Percentiles rank a stretch among this genome's conserved stretches.
Conservation (phyloP, 92 coral and sea anemone species). For the Muricea muricata region DNA sequence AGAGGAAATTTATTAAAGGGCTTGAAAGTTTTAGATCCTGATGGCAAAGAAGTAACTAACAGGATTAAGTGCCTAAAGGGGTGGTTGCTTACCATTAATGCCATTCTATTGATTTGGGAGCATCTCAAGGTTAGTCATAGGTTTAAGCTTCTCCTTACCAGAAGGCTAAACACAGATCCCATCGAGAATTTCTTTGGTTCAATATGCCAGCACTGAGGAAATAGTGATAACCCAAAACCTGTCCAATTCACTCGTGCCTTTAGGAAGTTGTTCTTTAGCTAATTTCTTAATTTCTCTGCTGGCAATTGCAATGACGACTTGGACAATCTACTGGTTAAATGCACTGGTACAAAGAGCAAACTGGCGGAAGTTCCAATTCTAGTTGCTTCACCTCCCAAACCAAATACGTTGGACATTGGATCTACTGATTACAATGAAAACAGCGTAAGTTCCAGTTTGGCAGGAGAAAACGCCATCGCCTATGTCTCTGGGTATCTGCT, state of each 20-base stretch:
- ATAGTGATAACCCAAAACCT: conserved; percentile 1
- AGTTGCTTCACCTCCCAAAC: background rate
- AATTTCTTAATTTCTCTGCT: background rate
- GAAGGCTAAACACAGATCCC: conserved; percentile 14
- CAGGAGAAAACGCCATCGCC: background rate
- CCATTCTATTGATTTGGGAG: conserved; percentile 15
- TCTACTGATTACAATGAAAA: background rate
- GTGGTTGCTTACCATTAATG: conserved; percentile 20
- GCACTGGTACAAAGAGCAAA: background rate
- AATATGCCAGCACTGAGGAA: background rate
- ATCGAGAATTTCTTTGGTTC: conserved; percentile 24
- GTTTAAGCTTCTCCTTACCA: background rate
- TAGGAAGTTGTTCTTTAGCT: conserved; percentile 1
- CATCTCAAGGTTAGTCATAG: conserved; percentile 3
- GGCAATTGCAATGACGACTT: conserved; percentile 7
- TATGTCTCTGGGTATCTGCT: background rate
- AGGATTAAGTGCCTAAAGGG: conserved; percentile 22
- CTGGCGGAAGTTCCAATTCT: background rate
- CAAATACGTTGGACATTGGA: background rate
- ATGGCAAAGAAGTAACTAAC: background rate
- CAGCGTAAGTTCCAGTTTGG: background rate
- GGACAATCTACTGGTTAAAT: background rate
- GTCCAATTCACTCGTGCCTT: background rate
- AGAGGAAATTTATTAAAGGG: background rate
- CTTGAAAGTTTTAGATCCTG: background rate